Conservation (phyloP, 2,888 invertebrate genomes). For the Crematogaster levior region DNA sequence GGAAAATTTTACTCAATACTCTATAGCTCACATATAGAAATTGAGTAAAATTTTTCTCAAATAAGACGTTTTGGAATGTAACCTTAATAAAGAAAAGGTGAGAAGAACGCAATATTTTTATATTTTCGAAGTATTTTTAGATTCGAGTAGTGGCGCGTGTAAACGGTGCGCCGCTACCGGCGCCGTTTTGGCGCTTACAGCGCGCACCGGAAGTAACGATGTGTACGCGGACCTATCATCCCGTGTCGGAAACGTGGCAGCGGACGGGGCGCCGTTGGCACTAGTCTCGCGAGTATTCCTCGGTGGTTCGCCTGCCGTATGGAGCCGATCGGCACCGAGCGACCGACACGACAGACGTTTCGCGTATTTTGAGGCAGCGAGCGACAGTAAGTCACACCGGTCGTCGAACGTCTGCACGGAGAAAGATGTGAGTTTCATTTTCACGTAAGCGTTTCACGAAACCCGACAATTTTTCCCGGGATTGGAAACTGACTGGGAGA, state of each 20-base stretch:
- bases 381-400: constrained; percentile 8
- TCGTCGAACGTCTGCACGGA: not conserved
- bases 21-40: no score
- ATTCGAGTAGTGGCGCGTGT: no score
- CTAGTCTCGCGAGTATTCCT: constrained; percentile 63
- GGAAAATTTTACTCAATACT: no score
- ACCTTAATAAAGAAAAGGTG: no score
- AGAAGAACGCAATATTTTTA: no score
- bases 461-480: not conserved
- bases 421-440: not conserved
- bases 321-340: constrained; percentile 48
- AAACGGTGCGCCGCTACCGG: not conserved
- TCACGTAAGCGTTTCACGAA: not conserved
- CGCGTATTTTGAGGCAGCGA: constrained; percentile 1
- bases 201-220: constrained; percentile 72
- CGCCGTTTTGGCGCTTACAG: constrained; percentile 36
- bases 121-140: no score
- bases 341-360: constrained; percentile 51
- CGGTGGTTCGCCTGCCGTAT: constrained; percentile 41
- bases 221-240: constrained; percentile 63
- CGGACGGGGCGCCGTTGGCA: constrained; percentile 79
- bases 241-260: constrained; percentile 80
- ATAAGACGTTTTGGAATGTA: no score
- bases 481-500: not conserved
- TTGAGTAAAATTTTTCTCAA: no score